A percentile compares a stretch with the other conserved stretches of the same genome.
Conservation (phyloP, 2,113 vertebrate species). For the Ploceus nigricollis region DNA sequence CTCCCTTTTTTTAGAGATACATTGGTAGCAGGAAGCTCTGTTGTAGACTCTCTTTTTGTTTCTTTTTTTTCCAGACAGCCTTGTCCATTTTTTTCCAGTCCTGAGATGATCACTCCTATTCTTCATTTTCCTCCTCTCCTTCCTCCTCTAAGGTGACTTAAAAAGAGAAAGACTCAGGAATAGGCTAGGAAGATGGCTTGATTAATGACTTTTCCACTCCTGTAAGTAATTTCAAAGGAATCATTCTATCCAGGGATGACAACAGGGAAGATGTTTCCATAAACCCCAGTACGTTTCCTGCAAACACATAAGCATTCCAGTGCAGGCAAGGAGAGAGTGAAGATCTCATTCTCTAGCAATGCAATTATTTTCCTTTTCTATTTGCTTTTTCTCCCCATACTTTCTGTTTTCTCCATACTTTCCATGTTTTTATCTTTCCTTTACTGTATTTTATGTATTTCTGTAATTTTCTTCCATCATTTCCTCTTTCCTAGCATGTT, state of each 20-base stretch:
- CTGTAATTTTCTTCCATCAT: background rate
- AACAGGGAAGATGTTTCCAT: background rate
- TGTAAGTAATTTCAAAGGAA: background rate
- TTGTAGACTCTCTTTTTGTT: background rate
- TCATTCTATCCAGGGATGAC: background rate
- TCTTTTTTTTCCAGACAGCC: background rate
- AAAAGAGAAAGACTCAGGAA: background rate
- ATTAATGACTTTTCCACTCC: conserved; percentile 17
- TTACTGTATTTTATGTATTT: background rate
- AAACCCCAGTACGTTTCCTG: background rate
- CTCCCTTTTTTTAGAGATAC: background rate
- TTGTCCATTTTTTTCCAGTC: background rate
- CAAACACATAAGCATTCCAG: background rate
- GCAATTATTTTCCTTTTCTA: background rate
- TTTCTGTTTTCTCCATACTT: background rate
- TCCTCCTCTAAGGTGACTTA: background rate
- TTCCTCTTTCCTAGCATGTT: background rate
- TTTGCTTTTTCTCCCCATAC: background rate
- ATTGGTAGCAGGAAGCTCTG: background rate
- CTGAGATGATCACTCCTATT: background rate
- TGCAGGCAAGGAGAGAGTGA: background rate
- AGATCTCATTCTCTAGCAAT: background rate
- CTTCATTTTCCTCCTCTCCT: background rate
- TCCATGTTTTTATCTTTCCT: background rate
- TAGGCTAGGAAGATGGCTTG: background rate